A percentile compares a stretch with the other conserved stretches of the same genome.
These are phyloP conservation scores for Pogonomyrmex californicus DNA, from an alignment of 1,140 invertebrate species.

Conservation along the genomic window DNA sequence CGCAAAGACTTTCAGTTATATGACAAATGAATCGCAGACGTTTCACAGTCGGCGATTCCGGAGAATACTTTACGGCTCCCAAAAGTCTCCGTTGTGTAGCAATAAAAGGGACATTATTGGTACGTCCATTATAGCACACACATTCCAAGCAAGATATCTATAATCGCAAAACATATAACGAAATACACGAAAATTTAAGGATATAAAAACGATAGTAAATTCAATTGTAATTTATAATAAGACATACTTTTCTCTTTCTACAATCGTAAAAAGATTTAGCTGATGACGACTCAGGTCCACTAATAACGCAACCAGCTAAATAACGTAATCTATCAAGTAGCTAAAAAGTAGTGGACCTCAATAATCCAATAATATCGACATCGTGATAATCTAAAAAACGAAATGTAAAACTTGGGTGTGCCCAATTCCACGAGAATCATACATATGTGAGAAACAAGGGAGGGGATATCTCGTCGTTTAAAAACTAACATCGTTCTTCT, in stretches of 20 bases:
- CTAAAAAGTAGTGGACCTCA: background rate
- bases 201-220: background rate
- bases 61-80: constrained; percentile 13
- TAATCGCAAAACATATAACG: background rate
- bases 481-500: constrained; percentile 6
- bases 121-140: background rate
- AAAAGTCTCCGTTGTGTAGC: background rate
- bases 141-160: background rate
- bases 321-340: background rate
- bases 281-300: background rate
- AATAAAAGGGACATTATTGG: constrained; percentile 31
- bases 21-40: constrained; percentile 27
- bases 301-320: background rate
- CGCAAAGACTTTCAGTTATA: background rate
- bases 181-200: background rate
- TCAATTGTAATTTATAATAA: background rate
- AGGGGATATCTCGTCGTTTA: background rate
- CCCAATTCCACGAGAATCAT: background rate
- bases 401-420: background rate
- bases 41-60: background rate
- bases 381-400: background rate
- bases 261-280: background rate
- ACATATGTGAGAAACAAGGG: background rate
- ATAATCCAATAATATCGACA: background rate
- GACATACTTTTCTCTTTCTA: background rate